These are phyloP conservation scores for Augochlorella aurata DNA, from an alignment of 2,888 invertebrate genomes.

Conservation along the genomic window DNA sequence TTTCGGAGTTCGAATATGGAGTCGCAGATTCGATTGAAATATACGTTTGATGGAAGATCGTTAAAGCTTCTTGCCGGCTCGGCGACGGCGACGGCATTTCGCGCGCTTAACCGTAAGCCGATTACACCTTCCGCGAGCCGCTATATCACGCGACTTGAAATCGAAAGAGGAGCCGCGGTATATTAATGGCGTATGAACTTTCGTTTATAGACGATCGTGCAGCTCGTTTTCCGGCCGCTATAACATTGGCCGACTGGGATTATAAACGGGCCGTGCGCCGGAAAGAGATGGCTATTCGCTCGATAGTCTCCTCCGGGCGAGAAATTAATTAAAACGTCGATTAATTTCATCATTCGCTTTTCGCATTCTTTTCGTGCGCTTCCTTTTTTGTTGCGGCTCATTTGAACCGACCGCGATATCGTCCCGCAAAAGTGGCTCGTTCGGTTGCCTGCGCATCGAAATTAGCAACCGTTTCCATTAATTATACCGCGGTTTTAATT, in stretches of 20 bases:
- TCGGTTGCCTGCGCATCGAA: slow-evolving; percentile 9
- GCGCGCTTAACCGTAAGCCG: slow-evolving; percentile 3
- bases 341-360: slow-evolving; percentile 55
- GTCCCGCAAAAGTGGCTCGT: slow-evolving; percentile 30
- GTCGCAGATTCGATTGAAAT: background rate
- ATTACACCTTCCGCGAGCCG: background rate
- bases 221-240: slow-evolving; percentile 20
- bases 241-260: slow-evolving; percentile 15
- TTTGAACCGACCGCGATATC: slow-evolving; percentile 24
- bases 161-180: slow-evolving; percentile 9
- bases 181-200: slow-evolving; percentile 35
- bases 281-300: background rate
- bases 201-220: slow-evolving; percentile 28
- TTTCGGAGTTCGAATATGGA: background rate
- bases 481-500: slow-evolving; percentile 36
- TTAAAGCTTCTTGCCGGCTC: background rate
- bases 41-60: background rate
- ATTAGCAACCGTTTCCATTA: slow-evolving; percentile 23
- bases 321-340: slow-evolving; percentile 64
- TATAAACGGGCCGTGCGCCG: slow-evolving; percentile 18
- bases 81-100: background rate
- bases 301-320: slow-evolving; percentile 7
- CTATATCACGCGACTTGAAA: slow-evolving; percentile 15
- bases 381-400: background rate
- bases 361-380: slow-evolving; percentile 15